These are phyloP conservation scores for Charaxes varanes DNA, from an alignment of 1,140 invertebrate genomes.

Conservation along the genomic window DNA sequence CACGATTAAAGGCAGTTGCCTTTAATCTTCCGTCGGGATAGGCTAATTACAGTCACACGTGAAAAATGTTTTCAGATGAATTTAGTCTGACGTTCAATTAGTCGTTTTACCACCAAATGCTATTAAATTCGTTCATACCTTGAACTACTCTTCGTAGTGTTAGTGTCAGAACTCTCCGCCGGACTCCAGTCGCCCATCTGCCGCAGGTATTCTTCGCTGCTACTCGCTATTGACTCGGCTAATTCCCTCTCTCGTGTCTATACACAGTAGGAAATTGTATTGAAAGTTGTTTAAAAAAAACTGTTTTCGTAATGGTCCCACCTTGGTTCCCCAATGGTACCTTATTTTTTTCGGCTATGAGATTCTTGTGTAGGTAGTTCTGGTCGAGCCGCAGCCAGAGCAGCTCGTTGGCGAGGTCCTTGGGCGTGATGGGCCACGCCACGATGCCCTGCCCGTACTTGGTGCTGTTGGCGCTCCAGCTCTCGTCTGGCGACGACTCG, in stretches of 20 bases:
- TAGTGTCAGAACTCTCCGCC: slow-evolving; percentile 37
- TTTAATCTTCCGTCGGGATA: too few relatives aligned
- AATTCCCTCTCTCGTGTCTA: slow-evolving; percentile 32
- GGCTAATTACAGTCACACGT: too few relatives aligned
- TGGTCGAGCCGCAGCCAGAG: slow-evolving; percentile 61
- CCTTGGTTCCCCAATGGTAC: too few relatives aligned
- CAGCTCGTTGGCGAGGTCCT: slow-evolving; percentile 63
- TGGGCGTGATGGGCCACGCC: slow-evolving; percentile 50
- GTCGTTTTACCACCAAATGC: too few relatives aligned
- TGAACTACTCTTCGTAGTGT: slow-evolving; percentile 35
- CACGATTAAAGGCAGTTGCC: too few relatives aligned
- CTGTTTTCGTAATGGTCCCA: too few relatives aligned
- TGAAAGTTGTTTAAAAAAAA: too few relatives aligned
- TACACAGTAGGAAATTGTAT: not conserved
- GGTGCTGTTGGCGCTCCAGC: slow-evolving; percentile 30
- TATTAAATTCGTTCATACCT: slow-evolving; percentile 25
- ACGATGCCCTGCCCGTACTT: slow-evolving; percentile 38
- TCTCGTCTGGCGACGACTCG: slow-evolving; percentile 47
- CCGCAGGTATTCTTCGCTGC: slow-evolving; percentile 53
- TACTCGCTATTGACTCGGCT: slow-evolving; percentile 51
- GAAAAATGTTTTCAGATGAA: too few relatives aligned
- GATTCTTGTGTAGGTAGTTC: too few relatives aligned
- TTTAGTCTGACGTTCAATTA: too few relatives aligned
- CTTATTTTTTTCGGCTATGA: slow-evolving; percentile 53
- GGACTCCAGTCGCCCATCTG: slow-evolving; percentile 47